Conservation (phyloP, 2,113 vertebrate genomes). For the Sphyrna mokarran region DNA sequence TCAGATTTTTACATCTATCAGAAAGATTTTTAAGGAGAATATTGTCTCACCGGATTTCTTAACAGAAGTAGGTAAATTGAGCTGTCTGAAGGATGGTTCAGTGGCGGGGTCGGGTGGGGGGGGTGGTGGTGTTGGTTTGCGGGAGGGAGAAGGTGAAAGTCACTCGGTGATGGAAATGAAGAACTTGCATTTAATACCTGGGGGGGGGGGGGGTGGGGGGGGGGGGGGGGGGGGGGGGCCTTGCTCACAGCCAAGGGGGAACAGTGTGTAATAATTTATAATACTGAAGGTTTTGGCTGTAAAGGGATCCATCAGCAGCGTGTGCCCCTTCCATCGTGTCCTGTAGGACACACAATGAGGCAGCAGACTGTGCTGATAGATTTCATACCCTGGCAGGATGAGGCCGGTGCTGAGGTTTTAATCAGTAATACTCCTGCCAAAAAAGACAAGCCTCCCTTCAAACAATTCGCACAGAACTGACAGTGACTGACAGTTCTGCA, state of each 20-base stretch:
- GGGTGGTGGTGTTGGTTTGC: too few species aligned
- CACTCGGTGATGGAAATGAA: background rate
- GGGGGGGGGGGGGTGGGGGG: too few species aligned
- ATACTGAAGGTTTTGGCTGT: background rate
- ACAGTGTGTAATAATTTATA: constrained; percentile 14
- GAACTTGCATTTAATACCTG: background rate
- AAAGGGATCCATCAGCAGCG: background rate
- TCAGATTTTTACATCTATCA: background rate
- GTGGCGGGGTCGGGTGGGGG: too few species aligned
- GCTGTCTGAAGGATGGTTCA: background rate
- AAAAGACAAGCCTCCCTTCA: background rate
- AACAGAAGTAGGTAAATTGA: background rate
- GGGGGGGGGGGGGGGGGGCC: too few species aligned
- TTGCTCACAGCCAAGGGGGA: background rate
- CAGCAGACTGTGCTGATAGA: background rate
- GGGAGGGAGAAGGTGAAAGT: background rate
- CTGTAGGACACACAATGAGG: background rate
- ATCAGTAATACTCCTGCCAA: background rate
- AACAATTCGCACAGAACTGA: background rate
- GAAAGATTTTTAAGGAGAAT: background rate
- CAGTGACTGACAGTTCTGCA: background rate
- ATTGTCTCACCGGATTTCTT: background rate
- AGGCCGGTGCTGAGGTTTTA: background rate
- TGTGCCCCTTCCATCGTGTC: background rate
- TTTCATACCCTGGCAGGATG: background rate